Evolutionary conservation across 2,797 vertebrate genomes (phyloP).

Genomic region (Diplodus sargus): DNA sequence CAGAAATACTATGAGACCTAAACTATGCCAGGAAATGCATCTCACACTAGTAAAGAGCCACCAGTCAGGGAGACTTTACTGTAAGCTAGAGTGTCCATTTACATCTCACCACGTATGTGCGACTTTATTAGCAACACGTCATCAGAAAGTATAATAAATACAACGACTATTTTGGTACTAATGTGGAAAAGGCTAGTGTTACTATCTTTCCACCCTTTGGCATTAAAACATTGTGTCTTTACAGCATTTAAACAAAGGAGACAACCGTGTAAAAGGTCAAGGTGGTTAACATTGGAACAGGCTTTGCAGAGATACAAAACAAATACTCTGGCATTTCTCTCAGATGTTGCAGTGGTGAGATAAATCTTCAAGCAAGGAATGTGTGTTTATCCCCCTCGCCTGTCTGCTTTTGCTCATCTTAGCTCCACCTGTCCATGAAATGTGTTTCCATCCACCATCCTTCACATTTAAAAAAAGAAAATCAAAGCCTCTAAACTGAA

Average conservation of each 20-base stretch:
- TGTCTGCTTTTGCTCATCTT: slow-evolving; percentile 8
- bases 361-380: slow-evolving; percentile 1
- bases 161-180: slow-evolving; percentile 17
- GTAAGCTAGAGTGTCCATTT: not conserved
- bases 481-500: slow-evolving; percentile 24
- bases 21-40: slow-evolving; percentile 3
- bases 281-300: not conserved
- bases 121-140: slow-evolving; percentile 5
- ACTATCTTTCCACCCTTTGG: slow-evolving; percentile 18
- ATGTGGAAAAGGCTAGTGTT: slow-evolving; percentile 26
- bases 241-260: slow-evolving; percentile 20
- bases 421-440: slow-evolving; percentile 17
- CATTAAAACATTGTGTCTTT: slow-evolving; percentile 5
- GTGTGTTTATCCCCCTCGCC: not conserved
- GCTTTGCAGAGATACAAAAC: slow-evolving; percentile 10
- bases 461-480: slow-evolving; percentile 30
- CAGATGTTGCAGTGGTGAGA: slow-evolving; percentile 4
- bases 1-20: not conserved
- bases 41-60: not conserved
- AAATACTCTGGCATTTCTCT: slow-evolving; percentile 2
- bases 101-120: not conserved
- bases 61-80: not conserved
- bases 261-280: slow-evolving; percentile 14
- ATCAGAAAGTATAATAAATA: slow-evolving; percentile 44
- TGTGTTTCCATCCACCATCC: not conserved